Evolutionary conservation across 2,888 invertebrate genomes (phyloP), one percentile per base, ranked within the genome.

Genomic region (Dicranocentrus wangi): DNA sequence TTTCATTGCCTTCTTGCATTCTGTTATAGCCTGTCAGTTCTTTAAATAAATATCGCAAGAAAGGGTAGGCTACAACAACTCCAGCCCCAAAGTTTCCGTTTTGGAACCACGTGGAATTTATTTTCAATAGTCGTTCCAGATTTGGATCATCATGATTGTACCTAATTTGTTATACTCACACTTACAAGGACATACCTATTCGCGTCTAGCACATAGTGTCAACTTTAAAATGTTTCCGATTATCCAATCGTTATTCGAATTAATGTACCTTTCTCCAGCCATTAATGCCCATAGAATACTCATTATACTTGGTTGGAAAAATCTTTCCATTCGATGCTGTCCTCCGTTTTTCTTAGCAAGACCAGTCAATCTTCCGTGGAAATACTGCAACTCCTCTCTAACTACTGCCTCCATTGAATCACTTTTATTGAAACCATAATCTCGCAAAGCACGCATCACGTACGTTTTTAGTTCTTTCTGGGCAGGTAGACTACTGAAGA

Each of bases 11-110:
- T n/a, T 69, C 47, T 42, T 77, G 71, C 73, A 81, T 81, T n/a
- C 69, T 55, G 51, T 90, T 89, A 88, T 93, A 94, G 0, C 93
- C 93, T 70, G 91, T 91, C 23, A 90, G 87, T 78, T 91, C 89
- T 0, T 94, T 94, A 2, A 92, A 91, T 8, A 94, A 84, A 87
- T 90, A 92, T 73, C 94, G 90, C 72, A 93, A 88, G 88, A 93
- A 92, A 0, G 94, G 85, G 39, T 72, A 85, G 10, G 85, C 85
- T 0, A 83, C 81, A 1, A 85, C 83, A 10, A 85, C 66, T 1
- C 85, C 85, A 13, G 83, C 84, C 15, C 84, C 84, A 63, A 85
- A 84, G 25, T 84, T 85, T 42, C 85, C 85, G 47, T 66, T 85
- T 81, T 85, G 83, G 51, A 85, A 84, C 85, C 85, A 85, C n/a